phyloP scores from a whole-genome alignment of 2,113 vertebrate species.

The Nothobranchius furzeri region DNA sequence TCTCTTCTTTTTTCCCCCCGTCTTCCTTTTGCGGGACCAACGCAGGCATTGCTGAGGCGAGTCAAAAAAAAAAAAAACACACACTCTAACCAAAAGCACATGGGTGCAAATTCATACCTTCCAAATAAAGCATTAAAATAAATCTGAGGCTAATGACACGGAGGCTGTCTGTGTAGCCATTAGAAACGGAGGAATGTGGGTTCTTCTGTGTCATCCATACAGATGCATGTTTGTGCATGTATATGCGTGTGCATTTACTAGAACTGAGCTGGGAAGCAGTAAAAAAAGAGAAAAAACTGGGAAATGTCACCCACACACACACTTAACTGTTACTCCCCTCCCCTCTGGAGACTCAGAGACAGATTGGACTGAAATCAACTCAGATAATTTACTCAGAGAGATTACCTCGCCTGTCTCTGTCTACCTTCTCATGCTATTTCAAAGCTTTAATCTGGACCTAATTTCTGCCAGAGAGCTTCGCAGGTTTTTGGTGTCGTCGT shows the following conservation, averaged over 20 bases:
- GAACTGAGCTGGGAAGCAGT: conserved; percentile 33
- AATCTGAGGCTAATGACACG: conserved; percentile 48
- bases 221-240: conserved; percentile 15
- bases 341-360: conserved; percentile 60
- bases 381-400: conserved; percentile 72
- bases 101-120: conserved; percentile 69
- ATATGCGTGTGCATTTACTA: conserved; percentile 4
- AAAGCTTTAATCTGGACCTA: conserved; percentile 19
- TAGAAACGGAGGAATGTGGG: conserved; percentile 43
- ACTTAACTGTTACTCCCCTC: conserved; percentile 15
- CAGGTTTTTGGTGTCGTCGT: conserved; percentile 46
- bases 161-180: conserved; percentile 42
- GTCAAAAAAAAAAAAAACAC: conserved; percentile 63
- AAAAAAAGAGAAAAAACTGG: conserved; percentile 37
- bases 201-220: conserved; percentile 31
- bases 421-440: conserved; percentile 7
- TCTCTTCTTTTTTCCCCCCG: background rate
- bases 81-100: conserved; percentile 74
- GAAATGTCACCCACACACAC: conserved; percentile 58
- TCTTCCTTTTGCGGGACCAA: conserved; percentile 14
- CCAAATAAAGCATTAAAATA: conserved; percentile 65
- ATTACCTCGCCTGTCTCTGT: conserved; percentile 48
- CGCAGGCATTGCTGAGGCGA: conserved; percentile 36
- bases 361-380: conserved; percentile 75
- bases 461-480: conserved; percentile 31